Percentiles rank a stretch among this genome's conserved stretches.
These are phyloP conservation scores for Tetraodon nigroviridis DNA, from an alignment of 2,113 vertebrate species.

Conservation along the genomic window DNA sequence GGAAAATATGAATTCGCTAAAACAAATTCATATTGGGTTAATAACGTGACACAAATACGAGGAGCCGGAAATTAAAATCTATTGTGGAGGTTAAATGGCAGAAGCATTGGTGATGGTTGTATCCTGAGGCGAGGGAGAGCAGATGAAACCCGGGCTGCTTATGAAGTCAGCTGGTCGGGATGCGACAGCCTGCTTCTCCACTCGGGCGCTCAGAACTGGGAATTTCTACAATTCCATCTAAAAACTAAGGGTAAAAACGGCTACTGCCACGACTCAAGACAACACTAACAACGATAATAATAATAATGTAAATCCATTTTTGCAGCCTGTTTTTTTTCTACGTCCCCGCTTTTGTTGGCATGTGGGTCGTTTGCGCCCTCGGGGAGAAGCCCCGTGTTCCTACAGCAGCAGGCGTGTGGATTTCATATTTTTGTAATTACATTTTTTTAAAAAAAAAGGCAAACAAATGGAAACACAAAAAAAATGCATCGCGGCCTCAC, in stretches of 20 bases:
- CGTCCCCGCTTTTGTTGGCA: conserved; percentile 11
- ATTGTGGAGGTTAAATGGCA: conserved; percentile 56
- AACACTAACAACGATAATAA: not conserved
- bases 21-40: conserved; percentile 44
- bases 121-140: conserved; percentile 45
- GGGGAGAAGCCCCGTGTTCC: conserved; percentile 16
- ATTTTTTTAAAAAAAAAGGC: too few relatives aligned
- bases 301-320: not conserved
- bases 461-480: not conserved
- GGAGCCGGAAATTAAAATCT: conserved; percentile 42
- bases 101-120: conserved; percentile 41
- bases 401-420: conserved; percentile 8
- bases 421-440: too few relatives aligned
- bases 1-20: conserved; percentile 8
- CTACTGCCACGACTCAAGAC: too few relatives aligned
- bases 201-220: too few relatives aligned
- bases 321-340: not conserved
- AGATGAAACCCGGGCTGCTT: conserved; percentile 47
- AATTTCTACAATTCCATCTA: not conserved
- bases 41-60: conserved; percentile 41
- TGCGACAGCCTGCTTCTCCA: too few relatives aligned
- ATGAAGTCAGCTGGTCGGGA: conserved; percentile 1
- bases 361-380: conserved; percentile 35
- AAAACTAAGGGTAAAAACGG: too few relatives aligned
- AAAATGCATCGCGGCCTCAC: conserved; percentile 65